A percentile compares a stretch with the other conserved stretches of the same genome.
Conservation (phyloP, 2,113 vertebrate species). For the Spermophilus dauricus region DNA sequence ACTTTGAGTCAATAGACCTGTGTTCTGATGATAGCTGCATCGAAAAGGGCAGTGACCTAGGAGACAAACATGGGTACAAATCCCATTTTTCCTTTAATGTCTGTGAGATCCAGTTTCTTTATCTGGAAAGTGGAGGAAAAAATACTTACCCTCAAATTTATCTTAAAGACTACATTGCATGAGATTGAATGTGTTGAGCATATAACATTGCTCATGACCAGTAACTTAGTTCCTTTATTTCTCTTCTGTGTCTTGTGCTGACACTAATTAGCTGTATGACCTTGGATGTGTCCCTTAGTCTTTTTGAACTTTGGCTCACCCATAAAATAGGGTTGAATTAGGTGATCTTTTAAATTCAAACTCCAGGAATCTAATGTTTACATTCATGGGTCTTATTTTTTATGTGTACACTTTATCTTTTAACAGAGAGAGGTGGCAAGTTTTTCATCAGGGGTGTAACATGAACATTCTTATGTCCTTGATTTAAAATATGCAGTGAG, state of each 20-base stretch:
- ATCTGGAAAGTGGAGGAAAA: neutral
- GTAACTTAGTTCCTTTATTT: neutral
- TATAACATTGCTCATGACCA: neutral
- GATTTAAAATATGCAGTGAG: conserved; percentile 68
- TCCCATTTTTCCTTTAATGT: neutral
- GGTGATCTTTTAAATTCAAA: conserved; percentile 30
- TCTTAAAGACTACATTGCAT: neutral
- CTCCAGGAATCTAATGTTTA: conserved; percentile 26
- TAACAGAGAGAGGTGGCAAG: neutral
- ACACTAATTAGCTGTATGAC: neutral
- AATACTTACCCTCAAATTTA: neutral
- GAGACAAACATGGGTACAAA: neutral
- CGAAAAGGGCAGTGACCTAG: neutral
- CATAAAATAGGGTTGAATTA: conserved; percentile 36
- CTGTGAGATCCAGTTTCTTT: neutral
- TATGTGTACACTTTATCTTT: neutral
- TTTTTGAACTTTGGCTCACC: conserved; percentile 46
- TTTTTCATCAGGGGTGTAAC: neutral
- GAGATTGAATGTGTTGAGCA: neutral
- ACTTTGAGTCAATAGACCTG: neutral
- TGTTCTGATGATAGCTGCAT: neutral
- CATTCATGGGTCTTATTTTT: neutral
- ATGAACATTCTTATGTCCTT: conserved; percentile 51
- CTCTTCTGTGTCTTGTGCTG: neutral
- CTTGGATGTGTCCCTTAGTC: conserved; percentile 31